These are phyloP conservation scores for Galeruca laticollis DNA, from an alignment of 2,888 invertebrate species.

Conservation along the genomic window DNA sequence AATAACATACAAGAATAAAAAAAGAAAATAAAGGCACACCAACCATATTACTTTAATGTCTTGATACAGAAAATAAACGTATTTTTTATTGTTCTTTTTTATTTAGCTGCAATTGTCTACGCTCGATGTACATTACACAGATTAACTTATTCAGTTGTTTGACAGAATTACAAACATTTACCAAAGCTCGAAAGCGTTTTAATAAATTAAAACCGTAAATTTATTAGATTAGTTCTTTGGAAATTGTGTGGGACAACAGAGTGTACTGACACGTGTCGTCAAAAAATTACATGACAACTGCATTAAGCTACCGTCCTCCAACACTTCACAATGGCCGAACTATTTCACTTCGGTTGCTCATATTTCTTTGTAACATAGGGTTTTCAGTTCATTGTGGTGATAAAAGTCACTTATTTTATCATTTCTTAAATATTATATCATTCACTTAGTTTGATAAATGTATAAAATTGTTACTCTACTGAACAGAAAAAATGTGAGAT, in stretches of 20 bases:
- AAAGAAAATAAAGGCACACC: background rate
- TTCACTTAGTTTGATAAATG: background rate
- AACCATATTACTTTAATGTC: background rate
- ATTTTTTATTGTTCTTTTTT: slow-evolving; percentile 3
- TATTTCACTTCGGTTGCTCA: slow-evolving; percentile 19
- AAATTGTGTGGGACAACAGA: slow-evolving; percentile 33
- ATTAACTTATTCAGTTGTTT: slow-evolving; percentile 29
- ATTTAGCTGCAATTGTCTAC: background rate
- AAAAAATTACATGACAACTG: slow-evolving; percentile 40
- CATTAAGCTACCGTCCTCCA: slow-evolving; percentile 30
- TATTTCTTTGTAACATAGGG: slow-evolving; percentile 23
- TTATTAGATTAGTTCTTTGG: slow-evolving; percentile 33
- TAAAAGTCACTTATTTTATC: background rate
- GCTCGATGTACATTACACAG: slow-evolving; percentile 19
- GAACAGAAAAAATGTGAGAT: too few relatives aligned
- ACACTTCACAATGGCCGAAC: slow-evolving; percentile 22
- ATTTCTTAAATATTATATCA: background rate
- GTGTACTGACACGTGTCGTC: slow-evolving; percentile 38
- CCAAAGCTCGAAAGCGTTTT: slow-evolving; percentile 25
- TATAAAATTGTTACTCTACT: too few relatives aligned
- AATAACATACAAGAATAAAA: background rate
- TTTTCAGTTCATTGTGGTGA: slow-evolving; percentile 3
- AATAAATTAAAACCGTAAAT: slow-evolving; percentile 34
- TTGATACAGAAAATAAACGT: background rate
- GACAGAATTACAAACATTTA: slow-evolving; percentile 30